Percentiles rank a stretch among this genome's conserved stretches.
Evolutionary conservation across 2,113 vertebrate species (phyloP).

Genomic region (Felis catus): F.catus_Fca126_mat1.0 CM031419.1:207322001-207322500

Average conservation of each 20-base stretch:
- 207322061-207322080: not conserved
- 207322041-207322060: not conserved
- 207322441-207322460: not conserved
- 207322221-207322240: not conserved
- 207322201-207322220: not conserved
- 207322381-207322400: not conserved
- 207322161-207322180: not conserved
- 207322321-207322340: not conserved
- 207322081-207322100: not conserved
- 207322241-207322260: not conserved
- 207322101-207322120: not conserved
- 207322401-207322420: not conserved
- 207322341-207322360: not conserved
- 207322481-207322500: not conserved
- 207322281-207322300: not conserved
- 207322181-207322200: not conserved
- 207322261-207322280: not conserved
- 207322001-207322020: not conserved
- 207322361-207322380: not conserved
- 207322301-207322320: not conserved
- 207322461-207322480: not conserved
- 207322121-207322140: not conserved
- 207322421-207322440: not conserved
- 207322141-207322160: not conserved
- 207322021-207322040: not conserved